Evolutionary conservation across 2,888 invertebrate genomes (phyloP).

Genomic region (Melitaea athalia): DNA sequence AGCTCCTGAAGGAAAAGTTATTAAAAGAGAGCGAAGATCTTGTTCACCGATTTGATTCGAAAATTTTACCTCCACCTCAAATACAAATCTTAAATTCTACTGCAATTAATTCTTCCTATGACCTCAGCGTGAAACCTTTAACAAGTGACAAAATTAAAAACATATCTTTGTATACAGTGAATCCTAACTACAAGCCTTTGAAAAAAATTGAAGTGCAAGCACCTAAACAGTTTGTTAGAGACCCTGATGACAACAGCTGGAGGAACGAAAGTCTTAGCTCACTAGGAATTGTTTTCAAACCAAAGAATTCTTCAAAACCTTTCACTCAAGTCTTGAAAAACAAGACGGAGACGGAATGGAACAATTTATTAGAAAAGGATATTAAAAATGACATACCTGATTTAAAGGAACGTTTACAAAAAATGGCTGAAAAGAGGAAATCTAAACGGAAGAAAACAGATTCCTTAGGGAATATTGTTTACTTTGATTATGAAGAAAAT

Average conservation of each 20-base stretch:
- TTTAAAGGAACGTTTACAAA: conserved; percentile 66
- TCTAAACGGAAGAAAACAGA: conserved; percentile 66
- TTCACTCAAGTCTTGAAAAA: conserved; percentile 74
- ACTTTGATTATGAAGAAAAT: conserved; percentile 67
- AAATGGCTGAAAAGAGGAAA: conserved; percentile 70
- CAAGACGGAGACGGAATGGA: conserved; percentile 69
- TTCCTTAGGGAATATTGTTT: conserved; percentile 60
- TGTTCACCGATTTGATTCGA: conserved; percentile 38
- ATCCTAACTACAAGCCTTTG: conserved; percentile 67
- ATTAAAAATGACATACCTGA: conserved; percentile 61
- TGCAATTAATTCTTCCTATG: conserved; percentile 39
- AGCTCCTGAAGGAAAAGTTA: conserved; percentile 60
- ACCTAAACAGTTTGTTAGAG: conserved; percentile 61
- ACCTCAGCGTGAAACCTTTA: conserved; percentile 62
- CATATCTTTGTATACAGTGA: conserved; percentile 58
- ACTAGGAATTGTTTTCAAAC: conserved; percentile 74
- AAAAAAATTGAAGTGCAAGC: conserved; percentile 72
- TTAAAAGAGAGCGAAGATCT: conserved; percentile 55
- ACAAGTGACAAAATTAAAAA: conserved; percentile 53
- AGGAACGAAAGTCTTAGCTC: conserved; percentile 76
- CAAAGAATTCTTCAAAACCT: conserved; percentile 72
- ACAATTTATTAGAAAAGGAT: conserved; percentile 55
- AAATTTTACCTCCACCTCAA: conserved; percentile 9
- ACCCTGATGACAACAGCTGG: conserved; percentile 78
- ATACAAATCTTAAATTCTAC: conserved; percentile 24